A percentile compares a stretch with the other conserved stretches of the same genome.
phyloP scores from a whole-genome alignment of 2,113 vertebrate species.

The Panthera tigris region DNA sequence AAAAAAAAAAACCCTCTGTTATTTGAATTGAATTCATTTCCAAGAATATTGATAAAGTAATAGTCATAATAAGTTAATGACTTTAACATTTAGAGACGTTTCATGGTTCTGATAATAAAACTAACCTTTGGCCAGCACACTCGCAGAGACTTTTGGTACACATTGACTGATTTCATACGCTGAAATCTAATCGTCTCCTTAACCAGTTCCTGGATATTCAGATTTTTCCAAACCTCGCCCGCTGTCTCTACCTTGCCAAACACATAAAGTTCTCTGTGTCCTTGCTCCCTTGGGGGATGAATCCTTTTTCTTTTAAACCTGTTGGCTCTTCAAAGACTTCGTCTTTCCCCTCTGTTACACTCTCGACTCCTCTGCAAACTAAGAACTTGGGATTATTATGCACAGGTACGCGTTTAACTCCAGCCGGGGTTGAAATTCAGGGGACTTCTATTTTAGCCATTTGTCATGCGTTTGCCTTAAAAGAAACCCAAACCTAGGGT shows the following conservation, averaged over 20 bases:
- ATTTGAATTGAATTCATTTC: slow-evolving; percentile 56
- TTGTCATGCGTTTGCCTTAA: slow-evolving; percentile 74
- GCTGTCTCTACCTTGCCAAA: neutral
- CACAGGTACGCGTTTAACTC: neutral
- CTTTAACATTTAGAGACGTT: slow-evolving; percentile 70
- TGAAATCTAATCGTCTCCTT: neutral
- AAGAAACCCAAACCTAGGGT: slow-evolving; percentile 70
- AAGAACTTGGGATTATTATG: neutral
- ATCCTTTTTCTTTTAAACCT: neutral
- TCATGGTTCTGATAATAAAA: slow-evolving; percentile 36
- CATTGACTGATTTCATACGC: neutral
- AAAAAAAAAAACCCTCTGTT: slow-evolving; percentile 24
- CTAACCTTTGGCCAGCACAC: slow-evolving; percentile 19
- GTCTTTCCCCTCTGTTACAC: neutral
- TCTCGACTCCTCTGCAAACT: neutral
- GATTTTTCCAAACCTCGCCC: neutral
- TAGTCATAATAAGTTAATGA: slow-evolving; percentile 43
- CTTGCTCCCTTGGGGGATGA: neutral
- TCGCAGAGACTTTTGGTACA: neutral
- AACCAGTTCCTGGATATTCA: neutral
- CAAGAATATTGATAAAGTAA: slow-evolving; percentile 56
- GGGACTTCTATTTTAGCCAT: slow-evolving; percentile 36
- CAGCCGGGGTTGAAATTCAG: slow-evolving; percentile 21
- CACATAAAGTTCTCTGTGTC: neutral
- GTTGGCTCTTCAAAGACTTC: neutral